phyloP scores from a whole-genome alignment of 2,797 vertebrate genomes.

The Phoebastria nigripes region DNA sequence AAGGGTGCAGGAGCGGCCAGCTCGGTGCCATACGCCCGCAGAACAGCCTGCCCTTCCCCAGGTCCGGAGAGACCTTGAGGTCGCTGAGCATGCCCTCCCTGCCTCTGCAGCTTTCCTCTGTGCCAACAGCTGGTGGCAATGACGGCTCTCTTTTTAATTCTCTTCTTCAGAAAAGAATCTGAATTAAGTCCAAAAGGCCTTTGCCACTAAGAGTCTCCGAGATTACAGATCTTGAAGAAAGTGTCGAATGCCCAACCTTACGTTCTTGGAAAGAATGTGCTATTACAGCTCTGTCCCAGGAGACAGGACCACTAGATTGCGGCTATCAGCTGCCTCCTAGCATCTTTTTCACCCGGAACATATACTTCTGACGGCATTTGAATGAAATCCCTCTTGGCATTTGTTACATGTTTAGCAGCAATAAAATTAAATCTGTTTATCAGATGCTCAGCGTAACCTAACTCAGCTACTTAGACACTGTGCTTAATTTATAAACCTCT shows the following conservation, averaged over 20 bases:
- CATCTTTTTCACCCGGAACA: background rate
- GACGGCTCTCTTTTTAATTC: background rate
- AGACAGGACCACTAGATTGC: background rate
- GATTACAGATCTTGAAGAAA: background rate
- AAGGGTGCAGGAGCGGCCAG: background rate
- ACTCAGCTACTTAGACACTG: background rate
- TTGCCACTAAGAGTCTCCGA: background rate
- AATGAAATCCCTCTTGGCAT: background rate
- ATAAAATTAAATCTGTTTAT: background rate
- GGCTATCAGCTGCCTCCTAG: background rate
- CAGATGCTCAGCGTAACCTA: background rate
- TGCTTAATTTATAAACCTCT: background rate
- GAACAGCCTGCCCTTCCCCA: background rate
- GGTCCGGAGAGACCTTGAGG: background rate
- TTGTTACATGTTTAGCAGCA: background rate
- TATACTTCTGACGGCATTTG: background rate
- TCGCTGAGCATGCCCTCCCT: background rate
- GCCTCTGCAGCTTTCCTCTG: background rate
- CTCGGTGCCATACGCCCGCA: rapidly evolving
- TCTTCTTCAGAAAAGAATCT: background rate
- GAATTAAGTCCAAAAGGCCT: background rate
- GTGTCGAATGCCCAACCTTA: background rate
- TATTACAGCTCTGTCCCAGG: background rate
- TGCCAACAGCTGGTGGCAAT: background rate
- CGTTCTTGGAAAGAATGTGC: background rate